phyloP scores from a whole-genome alignment of 2,113 vertebrate genomes.

The Patagioenas fasciata region DNA sequence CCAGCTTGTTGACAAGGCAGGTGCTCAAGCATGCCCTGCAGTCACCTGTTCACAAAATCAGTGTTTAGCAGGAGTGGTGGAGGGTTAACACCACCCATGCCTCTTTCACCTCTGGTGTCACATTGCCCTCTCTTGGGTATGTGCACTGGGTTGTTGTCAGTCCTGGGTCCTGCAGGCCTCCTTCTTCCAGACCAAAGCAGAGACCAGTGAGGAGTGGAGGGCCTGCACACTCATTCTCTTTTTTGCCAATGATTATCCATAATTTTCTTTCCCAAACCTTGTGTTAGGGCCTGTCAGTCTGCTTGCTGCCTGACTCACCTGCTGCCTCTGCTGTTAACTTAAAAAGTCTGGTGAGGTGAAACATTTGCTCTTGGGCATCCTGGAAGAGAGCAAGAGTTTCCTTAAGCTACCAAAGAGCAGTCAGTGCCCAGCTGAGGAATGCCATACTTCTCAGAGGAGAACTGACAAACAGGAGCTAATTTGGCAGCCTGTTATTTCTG shows the following conservation, averaged over 20 bases:
- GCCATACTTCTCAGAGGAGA: accelerated
- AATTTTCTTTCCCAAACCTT: background rate
- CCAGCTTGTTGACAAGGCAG: background rate
- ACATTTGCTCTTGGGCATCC: background rate
- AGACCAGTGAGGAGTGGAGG: background rate
- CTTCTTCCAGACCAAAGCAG: background rate
- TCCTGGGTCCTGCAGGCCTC: background rate
- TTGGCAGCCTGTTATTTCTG: background rate
- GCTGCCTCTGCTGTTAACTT: background rate
- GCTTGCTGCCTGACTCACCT: background rate
- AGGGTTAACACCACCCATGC: background rate
- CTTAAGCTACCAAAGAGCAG: background rate
- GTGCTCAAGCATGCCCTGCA: background rate
- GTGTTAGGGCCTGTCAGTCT: background rate
- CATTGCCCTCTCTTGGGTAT: background rate
- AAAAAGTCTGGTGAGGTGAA: background rate
- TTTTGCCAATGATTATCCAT: background rate
- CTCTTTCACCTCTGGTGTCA: background rate
- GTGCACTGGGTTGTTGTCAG: background rate
- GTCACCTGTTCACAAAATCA: background rate
- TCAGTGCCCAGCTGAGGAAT: background rate
- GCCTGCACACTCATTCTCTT: background rate
- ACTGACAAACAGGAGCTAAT: background rate
- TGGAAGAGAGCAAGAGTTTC: accelerated
- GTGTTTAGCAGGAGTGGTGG: background rate